phyloP scores from a whole-genome alignment of 2,797 vertebrate genomes.

The Botia almorhae region DNA sequence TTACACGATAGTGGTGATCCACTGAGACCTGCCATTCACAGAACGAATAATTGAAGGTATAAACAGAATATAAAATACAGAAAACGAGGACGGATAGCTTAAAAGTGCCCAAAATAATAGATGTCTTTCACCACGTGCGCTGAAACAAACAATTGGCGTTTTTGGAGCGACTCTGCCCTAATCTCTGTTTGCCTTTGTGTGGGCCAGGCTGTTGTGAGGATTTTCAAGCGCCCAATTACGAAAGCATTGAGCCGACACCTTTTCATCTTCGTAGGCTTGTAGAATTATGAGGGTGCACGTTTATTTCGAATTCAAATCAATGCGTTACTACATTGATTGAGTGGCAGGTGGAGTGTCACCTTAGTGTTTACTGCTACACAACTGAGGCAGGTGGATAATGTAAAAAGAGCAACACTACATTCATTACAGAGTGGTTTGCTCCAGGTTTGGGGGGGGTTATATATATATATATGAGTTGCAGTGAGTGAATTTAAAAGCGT shows the following conservation, averaged over 20 bases:
- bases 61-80: conserved; percentile 34
- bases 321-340: background rate
- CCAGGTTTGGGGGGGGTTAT: too few species aligned
- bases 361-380: background rate
- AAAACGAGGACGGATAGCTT: conserved; percentile 34
- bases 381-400: background rate
- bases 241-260: background rate
- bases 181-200: conserved; percentile 16
- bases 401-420: too few species aligned
- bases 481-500: background rate
- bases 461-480: background rate
- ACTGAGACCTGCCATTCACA: conserved; percentile 61
- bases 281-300: background rate
- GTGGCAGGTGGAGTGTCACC: background rate
- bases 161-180: conserved; percentile 27
- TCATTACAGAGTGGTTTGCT: too few species aligned
- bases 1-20: conserved; percentile 59
- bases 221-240: background rate
- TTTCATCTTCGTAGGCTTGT: background rate
- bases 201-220: background rate
- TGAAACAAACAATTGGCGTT: conserved; percentile 55
- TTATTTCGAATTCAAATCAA: background rate
- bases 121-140: conserved; percentile 34
- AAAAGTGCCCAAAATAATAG: conserved; percentile 31
- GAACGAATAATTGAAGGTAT: conserved; percentile 53